phyloP scores from a whole-genome alignment of 1,140 invertebrate genomes.

The Diuraphis noxia region DNA sequence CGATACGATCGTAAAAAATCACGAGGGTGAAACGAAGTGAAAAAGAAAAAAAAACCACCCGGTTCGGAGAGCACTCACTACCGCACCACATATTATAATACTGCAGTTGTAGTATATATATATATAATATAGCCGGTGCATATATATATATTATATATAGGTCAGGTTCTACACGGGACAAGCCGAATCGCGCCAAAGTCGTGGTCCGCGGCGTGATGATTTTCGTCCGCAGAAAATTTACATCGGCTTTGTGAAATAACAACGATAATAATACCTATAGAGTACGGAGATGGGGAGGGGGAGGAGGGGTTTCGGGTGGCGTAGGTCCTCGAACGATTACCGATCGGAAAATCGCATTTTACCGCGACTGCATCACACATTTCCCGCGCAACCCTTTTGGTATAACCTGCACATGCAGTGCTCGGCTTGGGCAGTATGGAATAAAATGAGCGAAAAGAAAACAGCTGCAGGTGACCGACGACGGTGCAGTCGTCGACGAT shows the following conservation, averaged over 20 bases:
- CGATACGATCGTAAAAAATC: conserved; percentile 37
- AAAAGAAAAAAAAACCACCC: background rate
- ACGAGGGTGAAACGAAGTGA: background rate
- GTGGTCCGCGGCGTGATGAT: too few species aligned
- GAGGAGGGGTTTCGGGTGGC: too few species aligned
- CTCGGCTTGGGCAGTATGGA: background rate
- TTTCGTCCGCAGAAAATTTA: background rate
- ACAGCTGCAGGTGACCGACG: too few species aligned
- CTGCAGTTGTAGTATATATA: too few species aligned
- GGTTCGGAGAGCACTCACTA: background rate
- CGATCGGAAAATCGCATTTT: background rate
- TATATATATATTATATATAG: background rate
- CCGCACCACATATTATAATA: too few species aligned
- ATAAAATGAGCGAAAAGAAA: background rate
- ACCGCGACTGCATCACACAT: background rate
- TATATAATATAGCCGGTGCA: background rate
- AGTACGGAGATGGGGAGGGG: background rate
- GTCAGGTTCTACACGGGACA: too few species aligned
- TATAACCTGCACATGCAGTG: background rate
- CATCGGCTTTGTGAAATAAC: too few species aligned
- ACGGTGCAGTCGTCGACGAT: too few species aligned
- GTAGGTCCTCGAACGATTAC: background rate
- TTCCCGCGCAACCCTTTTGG: background rate
- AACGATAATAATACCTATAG: background rate
- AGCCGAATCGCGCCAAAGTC: background rate